These are phyloP conservation scores for Dynastes maya DNA, from an alignment of 2,888 invertebrate species.

Conservation along the genomic window DNA sequence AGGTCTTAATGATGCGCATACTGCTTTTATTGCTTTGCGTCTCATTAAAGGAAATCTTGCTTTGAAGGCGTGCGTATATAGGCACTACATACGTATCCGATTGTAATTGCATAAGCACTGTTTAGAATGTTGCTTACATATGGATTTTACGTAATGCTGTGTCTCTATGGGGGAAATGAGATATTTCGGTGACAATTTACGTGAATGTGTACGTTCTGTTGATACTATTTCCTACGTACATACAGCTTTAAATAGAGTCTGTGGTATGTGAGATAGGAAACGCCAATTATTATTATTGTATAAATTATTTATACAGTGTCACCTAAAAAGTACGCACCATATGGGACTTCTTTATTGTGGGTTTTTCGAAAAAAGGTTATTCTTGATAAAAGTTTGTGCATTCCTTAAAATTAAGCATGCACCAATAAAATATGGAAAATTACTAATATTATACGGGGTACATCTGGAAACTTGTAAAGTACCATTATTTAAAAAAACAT, in stretches of 20 bases:
- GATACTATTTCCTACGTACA: background rate
- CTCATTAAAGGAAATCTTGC: constrained; percentile 37
- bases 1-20: constrained; percentile 43
- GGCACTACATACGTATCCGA: background rate
- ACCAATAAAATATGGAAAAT: no score
- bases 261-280: background rate
- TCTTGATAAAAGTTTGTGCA: no score
- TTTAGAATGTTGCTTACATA: constrained; percentile 14
- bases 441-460: no score
- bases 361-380: no score
- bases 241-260: background rate
- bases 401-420: no score
- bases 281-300: no score
- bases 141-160: constrained; percentile 31
- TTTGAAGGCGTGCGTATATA: background rate
- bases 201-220: constrained; percentile 4
- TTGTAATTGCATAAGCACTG: constrained; percentile 45
- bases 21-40: constrained; percentile 41
- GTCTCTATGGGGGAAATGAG: background rate
- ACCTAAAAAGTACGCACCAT: no score
- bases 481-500: no score
- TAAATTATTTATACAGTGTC: no score
- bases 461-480: no score
- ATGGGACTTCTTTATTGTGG: no score
- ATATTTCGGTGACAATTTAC: constrained; percentile 9